These are phyloP conservation scores for Eulithis prunata DNA, from an alignment of 2,888 invertebrate genomes.

Conservation along the genomic window DNA sequence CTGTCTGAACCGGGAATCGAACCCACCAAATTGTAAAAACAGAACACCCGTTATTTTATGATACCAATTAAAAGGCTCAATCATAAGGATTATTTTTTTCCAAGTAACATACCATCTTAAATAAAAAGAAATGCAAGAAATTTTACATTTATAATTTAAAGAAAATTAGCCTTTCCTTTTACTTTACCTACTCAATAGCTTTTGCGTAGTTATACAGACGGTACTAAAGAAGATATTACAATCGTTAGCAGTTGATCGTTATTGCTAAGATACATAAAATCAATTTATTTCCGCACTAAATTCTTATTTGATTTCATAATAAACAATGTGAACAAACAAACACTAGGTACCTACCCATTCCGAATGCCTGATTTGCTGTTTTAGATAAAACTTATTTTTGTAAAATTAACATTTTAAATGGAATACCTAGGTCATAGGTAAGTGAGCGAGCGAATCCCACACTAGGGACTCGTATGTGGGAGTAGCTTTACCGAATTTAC, in stretches of 20 bases:
- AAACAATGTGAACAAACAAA: conserved; percentile 39
- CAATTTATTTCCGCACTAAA: conserved; percentile 56
- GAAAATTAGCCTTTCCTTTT: too few relatives aligned
- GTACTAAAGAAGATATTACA: conserved; percentile 31
- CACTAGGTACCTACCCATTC: conserved; percentile 35
- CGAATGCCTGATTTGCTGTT: conserved; percentile 24
- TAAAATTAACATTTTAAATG: neutral
- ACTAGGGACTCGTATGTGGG: too few relatives aligned
- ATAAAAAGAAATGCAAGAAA: too few relatives aligned
- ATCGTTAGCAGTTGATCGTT: conserved; percentile 43
- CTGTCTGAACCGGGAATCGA: too few relatives aligned
- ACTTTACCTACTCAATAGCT: neutral
- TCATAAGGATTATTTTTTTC: too few relatives aligned
- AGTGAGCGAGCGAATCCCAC: too few relatives aligned
- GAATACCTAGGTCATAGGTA: neutral
- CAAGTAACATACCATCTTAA: too few relatives aligned
- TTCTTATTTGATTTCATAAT: conserved; percentile 48
- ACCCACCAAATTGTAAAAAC: too few relatives aligned
- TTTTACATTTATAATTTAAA: too few relatives aligned
- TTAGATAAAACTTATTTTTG: neutral
- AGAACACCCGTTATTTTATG: too few relatives aligned
- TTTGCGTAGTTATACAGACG: conserved; percentile 7
- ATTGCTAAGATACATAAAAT: conserved; percentile 54
- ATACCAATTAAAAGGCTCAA: too few relatives aligned
- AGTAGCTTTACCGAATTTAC: too few relatives aligned